A percentile compares a stretch with the other conserved stretches of the same genome.
These are phyloP conservation scores for Petaurus breviceps DNA, from an alignment of 2,113 vertebrate species.

Conservation along the genomic window DNA sequence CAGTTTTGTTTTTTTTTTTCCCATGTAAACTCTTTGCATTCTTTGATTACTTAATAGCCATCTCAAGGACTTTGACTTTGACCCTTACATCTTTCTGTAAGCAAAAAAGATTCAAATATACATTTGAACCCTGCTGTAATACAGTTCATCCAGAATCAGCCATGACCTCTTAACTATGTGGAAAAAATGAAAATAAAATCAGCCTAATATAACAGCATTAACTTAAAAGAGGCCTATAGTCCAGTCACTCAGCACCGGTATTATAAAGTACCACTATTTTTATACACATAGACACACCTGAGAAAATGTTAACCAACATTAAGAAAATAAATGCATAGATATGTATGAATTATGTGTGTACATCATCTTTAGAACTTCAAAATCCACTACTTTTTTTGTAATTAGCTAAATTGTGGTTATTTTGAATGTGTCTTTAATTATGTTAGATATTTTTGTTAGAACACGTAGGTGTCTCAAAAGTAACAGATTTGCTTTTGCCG, in stretches of 20 bases:
- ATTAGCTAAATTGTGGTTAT: conserved; percentile 51
- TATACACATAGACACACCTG: neutral
- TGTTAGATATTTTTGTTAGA: conserved; percentile 64
- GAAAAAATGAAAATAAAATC: conserved; percentile 4
- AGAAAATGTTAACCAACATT: conserved; percentile 25
- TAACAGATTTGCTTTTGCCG: conserved; percentile 52
- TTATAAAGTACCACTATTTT: neutral
- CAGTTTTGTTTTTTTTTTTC: conserved; percentile 45
- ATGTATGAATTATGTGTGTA: neutral
- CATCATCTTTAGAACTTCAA: conserved; percentile 30
- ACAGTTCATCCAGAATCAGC: neutral
- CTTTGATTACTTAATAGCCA: conserved; percentile 31
- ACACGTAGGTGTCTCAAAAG: conserved; percentile 61
- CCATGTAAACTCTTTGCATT: conserved; percentile 51
- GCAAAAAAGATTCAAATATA: neutral
- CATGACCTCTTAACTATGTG: neutral
- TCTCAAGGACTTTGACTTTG: conserved; percentile 12
- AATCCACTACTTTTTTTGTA: conserved; percentile 59
- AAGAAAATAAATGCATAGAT: neutral
- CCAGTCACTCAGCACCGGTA: neutral
- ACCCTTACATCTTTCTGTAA: conserved; percentile 4
- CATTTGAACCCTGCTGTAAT: conserved; percentile 3
- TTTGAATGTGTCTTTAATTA: conserved; percentile 43
- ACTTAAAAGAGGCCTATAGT: conserved; percentile 8
- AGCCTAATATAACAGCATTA: neutral